A percentile compares a stretch with the other conserved stretches of the same genome.
Evolutionary conservation across 2,888 invertebrate species (phyloP).

Genomic region (Erpobdella octoculata): DNA sequence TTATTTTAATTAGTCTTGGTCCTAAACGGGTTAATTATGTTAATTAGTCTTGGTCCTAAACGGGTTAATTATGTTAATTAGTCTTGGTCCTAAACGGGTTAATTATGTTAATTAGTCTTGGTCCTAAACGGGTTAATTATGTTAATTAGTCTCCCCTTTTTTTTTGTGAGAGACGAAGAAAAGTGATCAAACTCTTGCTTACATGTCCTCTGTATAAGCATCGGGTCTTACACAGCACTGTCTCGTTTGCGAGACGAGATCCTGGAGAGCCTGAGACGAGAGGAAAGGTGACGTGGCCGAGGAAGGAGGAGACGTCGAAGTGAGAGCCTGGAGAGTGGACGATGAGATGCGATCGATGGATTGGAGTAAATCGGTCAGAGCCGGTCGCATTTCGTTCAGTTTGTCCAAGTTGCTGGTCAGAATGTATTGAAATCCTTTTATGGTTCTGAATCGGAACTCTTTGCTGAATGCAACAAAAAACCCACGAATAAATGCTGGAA

Average conservation of each 20-base stretch:
- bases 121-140: slow-evolving; percentile 2
- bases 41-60: too few relatives aligned
- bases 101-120: background rate
- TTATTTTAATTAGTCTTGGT: too few relatives aligned
- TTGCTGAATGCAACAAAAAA: too few relatives aligned
- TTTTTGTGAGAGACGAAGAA: background rate
- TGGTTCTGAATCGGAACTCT: slow-evolving; percentile 47
- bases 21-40: too few relatives aligned
- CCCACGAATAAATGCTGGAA: too few relatives aligned
- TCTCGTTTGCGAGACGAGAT: slow-evolving; percentile 55
- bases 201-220: slow-evolving; percentile 37
- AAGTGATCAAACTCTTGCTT: background rate
- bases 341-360: slow-evolving; percentile 14
- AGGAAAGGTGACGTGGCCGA: slow-evolving; percentile 21
- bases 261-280: slow-evolving; percentile 38
- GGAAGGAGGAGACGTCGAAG: background rate
- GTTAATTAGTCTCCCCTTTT: background rate
- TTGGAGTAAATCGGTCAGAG: slow-evolving; percentile 40
- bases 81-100: slow-evolving; percentile 43
- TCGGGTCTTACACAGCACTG: slow-evolving; percentile 58
- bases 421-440: slow-evolving; percentile 48
- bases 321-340: background rate
- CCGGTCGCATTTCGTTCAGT: slow-evolving; percentile 46
- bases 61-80: slow-evolving; percentile 41
- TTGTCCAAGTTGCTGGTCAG: slow-evolving; percentile 48